These are phyloP conservation scores for Brachypterus glaber DNA, from an alignment of 2,888 invertebrate species.

Conservation along the genomic window DNA sequence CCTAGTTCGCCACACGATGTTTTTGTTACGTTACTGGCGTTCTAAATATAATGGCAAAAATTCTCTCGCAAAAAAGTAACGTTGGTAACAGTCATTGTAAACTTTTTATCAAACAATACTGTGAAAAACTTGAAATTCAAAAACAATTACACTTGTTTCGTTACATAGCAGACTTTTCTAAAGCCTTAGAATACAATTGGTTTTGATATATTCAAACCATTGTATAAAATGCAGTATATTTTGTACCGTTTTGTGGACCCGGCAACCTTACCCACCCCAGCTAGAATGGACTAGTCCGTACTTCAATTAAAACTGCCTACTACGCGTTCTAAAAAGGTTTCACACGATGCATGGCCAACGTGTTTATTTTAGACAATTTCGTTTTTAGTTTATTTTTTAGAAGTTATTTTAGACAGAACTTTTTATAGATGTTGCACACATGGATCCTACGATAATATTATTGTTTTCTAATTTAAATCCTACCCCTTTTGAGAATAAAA, in stretches of 20 bases:
- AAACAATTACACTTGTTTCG: slow-evolving; percentile 19
- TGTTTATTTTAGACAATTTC: slow-evolving; percentile 25
- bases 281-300: slow-evolving; percentile 37
- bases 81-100: no score
- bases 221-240: slow-evolving; percentile 23
- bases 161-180: slow-evolving; percentile 12
- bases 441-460: no score
- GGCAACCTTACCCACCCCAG: slow-evolving; percentile 23
- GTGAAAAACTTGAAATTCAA: no score
- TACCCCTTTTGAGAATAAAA: no score
- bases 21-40: no score
- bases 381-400: slow-evolving; percentile 21
- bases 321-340: slow-evolving; percentile 36
- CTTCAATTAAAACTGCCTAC: slow-evolving; percentile 40
- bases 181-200: slow-evolving; percentile 15
- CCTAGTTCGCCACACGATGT: no score
- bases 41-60: no score
- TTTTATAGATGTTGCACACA: no score
- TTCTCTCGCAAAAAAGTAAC: no score
- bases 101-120: no score
- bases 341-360: slow-evolving; percentile 18
- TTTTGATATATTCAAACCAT: slow-evolving; percentile 20
- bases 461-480: no score
- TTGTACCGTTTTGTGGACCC: slow-evolving; percentile 12
- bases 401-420: slow-evolving; percentile 6